Evolutionary conservation across 1,140 invertebrate species (phyloP).

Genomic region (Sipha flava): DNA sequence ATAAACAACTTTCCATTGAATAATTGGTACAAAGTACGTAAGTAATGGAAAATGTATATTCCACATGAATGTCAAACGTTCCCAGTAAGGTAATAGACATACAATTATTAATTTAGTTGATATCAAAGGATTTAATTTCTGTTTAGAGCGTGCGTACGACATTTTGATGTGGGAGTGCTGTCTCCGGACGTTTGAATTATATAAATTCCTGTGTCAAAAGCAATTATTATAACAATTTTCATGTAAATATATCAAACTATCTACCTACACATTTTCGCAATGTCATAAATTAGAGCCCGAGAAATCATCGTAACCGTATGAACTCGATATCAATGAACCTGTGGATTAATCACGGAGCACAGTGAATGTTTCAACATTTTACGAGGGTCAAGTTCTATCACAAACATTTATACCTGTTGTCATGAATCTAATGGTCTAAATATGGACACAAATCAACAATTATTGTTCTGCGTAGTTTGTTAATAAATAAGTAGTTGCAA

Average conservation of each 20-base stretch:
- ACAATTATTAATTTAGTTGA: neutral
- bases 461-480: neutral
- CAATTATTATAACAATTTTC: neutral
- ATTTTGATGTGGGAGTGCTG: neutral
- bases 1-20: neutral
- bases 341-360: neutral
- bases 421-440: neutral
- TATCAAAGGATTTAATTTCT: neutral
- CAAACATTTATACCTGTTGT: neutral
- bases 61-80: neutral
- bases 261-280: neutral
- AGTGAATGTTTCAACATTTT: neutral
- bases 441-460: neutral
- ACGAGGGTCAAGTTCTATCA: conserved; percentile 9
- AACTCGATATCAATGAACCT: neutral
- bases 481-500: neutral
- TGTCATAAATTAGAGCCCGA: neutral
- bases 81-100: neutral
- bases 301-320: neutral
- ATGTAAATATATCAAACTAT: neutral
- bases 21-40: neutral
- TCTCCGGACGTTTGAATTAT: neutral
- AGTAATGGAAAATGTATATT: neutral
- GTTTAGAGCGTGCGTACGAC: neutral
- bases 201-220: neutral